Evolutionary conservation across 1,140 invertebrate genomes (phyloP), one percentile per base, ranked within the genome.

Genomic region (Scylla paramamosain): DNA sequence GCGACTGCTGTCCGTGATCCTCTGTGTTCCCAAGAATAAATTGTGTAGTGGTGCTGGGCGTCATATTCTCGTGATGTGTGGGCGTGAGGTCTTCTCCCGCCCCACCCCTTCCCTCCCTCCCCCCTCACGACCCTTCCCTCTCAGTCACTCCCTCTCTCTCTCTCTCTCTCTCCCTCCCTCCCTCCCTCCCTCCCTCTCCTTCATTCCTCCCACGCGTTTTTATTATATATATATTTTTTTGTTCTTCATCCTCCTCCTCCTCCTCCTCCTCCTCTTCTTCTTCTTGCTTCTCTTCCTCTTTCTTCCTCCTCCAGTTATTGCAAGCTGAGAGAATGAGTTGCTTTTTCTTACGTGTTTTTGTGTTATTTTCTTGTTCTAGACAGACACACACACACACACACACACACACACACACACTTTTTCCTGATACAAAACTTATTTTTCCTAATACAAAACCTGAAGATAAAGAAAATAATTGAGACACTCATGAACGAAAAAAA

Each of bases 11-110:
- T 29, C 31, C 4, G 2, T 28, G 52, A 28, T 20, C 46, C 77
- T 82, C 91, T 25, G 2, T 29, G 39, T 92, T 92, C 83, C 45
- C 83, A 83, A 46, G 45, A 46, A 46, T 93, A 86, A 84, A 83
- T 93, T 48, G 77, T 84, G 46, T 48, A 46, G 77, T 93, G 45
- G 59, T 31, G 46, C 28, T 93, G 16, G 12, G 89, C 45, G 89
- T 91, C 89, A 91, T 91, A 91, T 91, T 91, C 89, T 39, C 12
- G 46, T 91, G 89, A 91, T 91, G 46, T 59, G 89, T 59, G 46
- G 46, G 89, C n/a, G 89, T 8, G n/a, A 31, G 89, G 31, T n/a
- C 12, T n/a, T 20, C 86, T 12, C 86, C 45, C 31, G 3, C 86
- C 45, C 31, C 31, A 7, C 31, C 31, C 86, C 45, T 29, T 88